A percentile compares a stretch with the other conserved stretches of the same genome.
Evolutionary conservation across 1,140 invertebrate species (phyloP).

Genomic region (Pogonomyrmex californicus): DNA sequence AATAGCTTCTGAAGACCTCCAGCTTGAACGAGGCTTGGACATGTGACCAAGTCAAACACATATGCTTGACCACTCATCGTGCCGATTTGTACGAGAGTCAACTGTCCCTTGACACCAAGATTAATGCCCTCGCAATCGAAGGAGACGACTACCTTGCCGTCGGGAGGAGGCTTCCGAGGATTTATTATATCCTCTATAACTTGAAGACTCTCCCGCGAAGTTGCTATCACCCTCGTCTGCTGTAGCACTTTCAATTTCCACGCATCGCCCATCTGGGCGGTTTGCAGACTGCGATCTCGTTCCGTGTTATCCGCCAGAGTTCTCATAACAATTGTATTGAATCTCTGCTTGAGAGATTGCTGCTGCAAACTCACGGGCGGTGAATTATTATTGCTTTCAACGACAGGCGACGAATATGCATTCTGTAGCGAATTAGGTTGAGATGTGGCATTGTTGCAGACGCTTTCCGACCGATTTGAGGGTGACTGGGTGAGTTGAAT

Average conservation of each 20-base stretch:
- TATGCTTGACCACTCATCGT: conserved; percentile 93
- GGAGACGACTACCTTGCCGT: conserved; percentile 90
- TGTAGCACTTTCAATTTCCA: conserved; percentile 94
- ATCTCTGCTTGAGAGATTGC: conserved; percentile 94
- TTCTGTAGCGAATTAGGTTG: conserved; percentile 80
- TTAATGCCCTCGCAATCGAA: conserved; percentile 97
- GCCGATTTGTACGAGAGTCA: conserved; percentile 95
- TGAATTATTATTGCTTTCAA: conserved; percentile 79
- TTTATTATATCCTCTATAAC: conserved; percentile 93
- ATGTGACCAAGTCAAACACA: conserved; percentile 96
- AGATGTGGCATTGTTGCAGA: conserved; percentile 77
- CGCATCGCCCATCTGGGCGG: conserved; percentile 89
- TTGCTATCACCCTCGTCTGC: conserved; percentile 92
- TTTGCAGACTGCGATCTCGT: conserved; percentile 90
- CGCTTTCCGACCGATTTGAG: conserved; percentile 37
- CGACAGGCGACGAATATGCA: conserved; percentile 36
- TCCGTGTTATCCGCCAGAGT: conserved; percentile 96
- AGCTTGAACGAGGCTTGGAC: conserved; percentile 92
- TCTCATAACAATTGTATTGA: conserved; percentile 95
- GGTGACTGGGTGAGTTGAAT: conserved; percentile 45
- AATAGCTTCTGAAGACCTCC: conserved; percentile 93
- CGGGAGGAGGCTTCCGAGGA: conserved; percentile 86
- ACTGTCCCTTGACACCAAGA: conserved; percentile 93
- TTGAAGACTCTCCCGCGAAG: conserved; percentile 91
- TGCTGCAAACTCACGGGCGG: conserved; percentile 85